These are phyloP conservation scores for Pleuronectes platessa DNA, from an alignment of 2,113 vertebrate species.

Conservation along the genomic window DNA sequence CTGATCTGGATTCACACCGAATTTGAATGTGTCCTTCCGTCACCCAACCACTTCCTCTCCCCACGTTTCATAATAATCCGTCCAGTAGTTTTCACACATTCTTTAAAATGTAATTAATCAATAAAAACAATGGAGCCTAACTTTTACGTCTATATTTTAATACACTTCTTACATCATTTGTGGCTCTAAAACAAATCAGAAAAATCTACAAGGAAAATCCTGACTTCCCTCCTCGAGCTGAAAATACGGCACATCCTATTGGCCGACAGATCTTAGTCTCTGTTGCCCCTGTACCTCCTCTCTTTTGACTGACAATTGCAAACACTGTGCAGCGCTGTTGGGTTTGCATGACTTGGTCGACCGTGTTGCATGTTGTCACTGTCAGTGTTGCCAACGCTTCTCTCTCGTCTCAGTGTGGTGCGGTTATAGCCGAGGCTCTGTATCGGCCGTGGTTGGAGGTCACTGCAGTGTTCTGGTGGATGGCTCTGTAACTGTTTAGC, in stretches of 20 bases:
- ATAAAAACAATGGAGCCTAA: slow-evolving; percentile 3
- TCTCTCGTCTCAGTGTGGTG: slow-evolving; percentile 61
- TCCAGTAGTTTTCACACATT: too few relatives aligned
- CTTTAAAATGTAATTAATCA: neutral
- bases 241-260: slow-evolving; percentile 81
- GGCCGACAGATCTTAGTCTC: slow-evolving; percentile 30
- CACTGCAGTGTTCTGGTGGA: slow-evolving; percentile 59
- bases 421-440: slow-evolving; percentile 31
- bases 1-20: too few relatives aligned
- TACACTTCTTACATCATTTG: neutral
- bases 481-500: slow-evolving; percentile 52
- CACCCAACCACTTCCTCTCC: too few relatives aligned
- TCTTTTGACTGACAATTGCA: slow-evolving; percentile 79
- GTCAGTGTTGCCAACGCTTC: slow-evolving; percentile 70
- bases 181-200: slow-evolving; percentile 9
- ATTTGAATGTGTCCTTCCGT: too few relatives aligned
- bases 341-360: slow-evolving; percentile 75
- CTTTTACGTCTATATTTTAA: neutral
- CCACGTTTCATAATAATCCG: too few relatives aligned
- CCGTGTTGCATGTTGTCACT: slow-evolving; percentile 74
- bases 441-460: slow-evolving; percentile 48
- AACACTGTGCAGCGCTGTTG: slow-evolving; percentile 79
- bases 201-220: neutral
- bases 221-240: slow-evolving; percentile 85
- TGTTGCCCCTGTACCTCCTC: slow-evolving; percentile 46